Base-by-base conservation (phyloP, 2,113 vertebrate species). In the Furnarius figulus region DNA sequence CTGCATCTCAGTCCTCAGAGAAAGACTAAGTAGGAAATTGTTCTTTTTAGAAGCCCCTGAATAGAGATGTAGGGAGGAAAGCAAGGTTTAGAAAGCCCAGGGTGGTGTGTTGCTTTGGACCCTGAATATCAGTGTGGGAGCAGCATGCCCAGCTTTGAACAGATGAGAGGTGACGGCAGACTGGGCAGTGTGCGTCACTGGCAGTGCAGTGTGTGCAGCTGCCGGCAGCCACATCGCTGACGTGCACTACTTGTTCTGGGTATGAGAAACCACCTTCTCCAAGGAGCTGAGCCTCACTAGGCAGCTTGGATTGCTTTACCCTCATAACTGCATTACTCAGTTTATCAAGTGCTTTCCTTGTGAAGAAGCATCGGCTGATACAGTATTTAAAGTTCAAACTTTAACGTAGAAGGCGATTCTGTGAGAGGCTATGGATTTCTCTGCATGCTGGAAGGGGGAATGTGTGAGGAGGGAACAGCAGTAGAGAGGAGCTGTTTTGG, bases 171-270 rank as follows among this genome's bases (percentile, higher is more conserved):
- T 50, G 42, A 67, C 44, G 37, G 14, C 23, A 63, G 56, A n/a
- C 28, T 39, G 67, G 55, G 56, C 3, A 1, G 14, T 2, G 21
- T 9, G 10, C 0, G 1, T 35, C 44, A 67, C 9, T 5, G 61
- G 15, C 53, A 31, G 42, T 2, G 25, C 0, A 0, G 12, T 1
- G 1, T 0, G 1, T 25, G 42, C 4, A 22, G 65, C 28, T 78
- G 47, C 28, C 3, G 1, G 30, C 62, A 84, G 53, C 37, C 50
- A 14, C n/a, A 1, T 16, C 76, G 39, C 8, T 8, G 12, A 12
- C 0, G 0, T 2, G 2, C 49, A 14, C 2, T 3, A 16, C 53
- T 21, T 6, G 7, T 35, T 14, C 58, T 68, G 62, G 56, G 13
- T 24, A 8, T 20, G 31, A 17, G 52, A 46, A 87, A 22, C 25